phyloP scores from a whole-genome alignment of 2,113 vertebrate genomes.

The Climacteris rufus region DNA sequence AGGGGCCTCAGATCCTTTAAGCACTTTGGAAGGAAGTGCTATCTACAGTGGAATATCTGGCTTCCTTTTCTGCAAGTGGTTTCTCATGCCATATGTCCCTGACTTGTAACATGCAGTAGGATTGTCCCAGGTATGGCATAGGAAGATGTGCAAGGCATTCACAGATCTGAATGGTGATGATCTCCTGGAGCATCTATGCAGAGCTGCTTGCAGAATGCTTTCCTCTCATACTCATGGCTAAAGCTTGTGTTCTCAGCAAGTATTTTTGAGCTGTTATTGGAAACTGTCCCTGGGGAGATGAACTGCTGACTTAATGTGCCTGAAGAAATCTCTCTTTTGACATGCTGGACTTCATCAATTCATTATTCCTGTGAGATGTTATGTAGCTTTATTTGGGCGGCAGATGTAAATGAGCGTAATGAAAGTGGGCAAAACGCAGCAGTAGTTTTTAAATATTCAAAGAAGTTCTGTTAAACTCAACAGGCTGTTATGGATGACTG shows the following conservation, averaged over 20 bases:
- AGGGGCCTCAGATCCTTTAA: background rate
- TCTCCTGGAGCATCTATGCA: background rate
- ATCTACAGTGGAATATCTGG: background rate
- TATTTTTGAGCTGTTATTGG: background rate
- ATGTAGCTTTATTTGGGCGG: background rate
- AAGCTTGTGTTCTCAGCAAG: background rate
- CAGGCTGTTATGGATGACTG: background rate
- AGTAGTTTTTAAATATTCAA: background rate
- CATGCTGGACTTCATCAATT: background rate
- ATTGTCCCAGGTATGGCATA: background rate
- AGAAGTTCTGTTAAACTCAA: background rate
- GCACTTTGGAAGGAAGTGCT: background rate
- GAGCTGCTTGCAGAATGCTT: background rate
- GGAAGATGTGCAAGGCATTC: background rate
- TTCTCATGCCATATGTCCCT: background rate
- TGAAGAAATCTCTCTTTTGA: background rate
- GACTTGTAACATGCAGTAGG: background rate
- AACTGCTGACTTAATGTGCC: background rate
- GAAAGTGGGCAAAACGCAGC: background rate
- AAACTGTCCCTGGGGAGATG: background rate
- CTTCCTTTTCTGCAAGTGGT: background rate
- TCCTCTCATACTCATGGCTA: background rate
- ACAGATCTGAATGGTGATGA: background rate
- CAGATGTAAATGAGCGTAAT: background rate
- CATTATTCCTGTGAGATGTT: background rate